phyloP scores from a whole-genome alignment of 2,888 invertebrate genomes.

The Gymnocheta viridis region DNA sequence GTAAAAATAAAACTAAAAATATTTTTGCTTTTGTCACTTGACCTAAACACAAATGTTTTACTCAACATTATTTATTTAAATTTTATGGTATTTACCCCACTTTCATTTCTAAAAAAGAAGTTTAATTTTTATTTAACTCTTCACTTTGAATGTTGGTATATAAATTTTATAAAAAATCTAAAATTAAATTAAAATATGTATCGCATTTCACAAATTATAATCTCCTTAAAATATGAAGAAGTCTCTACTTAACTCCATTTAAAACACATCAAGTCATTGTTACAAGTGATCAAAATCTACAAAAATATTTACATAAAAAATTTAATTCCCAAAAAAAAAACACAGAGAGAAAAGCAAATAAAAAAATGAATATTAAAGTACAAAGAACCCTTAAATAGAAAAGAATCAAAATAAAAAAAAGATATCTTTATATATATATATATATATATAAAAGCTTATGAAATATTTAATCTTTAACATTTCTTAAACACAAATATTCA shows the following conservation, averaged over 20 bases:
- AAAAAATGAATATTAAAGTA: not conserved
- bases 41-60: too few species aligned
- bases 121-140: too few species aligned
- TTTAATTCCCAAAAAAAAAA: not conserved
- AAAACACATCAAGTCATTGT: not conserved
- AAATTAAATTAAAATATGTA: not conserved
- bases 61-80: too few species aligned
- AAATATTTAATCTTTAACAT: conserved; percentile 15
- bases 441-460: not conserved
- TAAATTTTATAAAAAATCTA: too few species aligned
- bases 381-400: not conserved
- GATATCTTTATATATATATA: too few species aligned
- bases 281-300: not conserved
- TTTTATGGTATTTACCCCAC: too few species aligned
- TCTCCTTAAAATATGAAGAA: not conserved
- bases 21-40: too few species aligned
- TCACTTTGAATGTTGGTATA: too few species aligned
- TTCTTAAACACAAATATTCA: conserved; percentile 28
- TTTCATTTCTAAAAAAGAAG: too few species aligned
- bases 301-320: conserved; percentile 4
- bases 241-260: not conserved
- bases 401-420: not conserved
- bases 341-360: not conserved
- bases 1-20: too few species aligned
- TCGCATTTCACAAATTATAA: not conserved